These are phyloP conservation scores for Ondatra zibethicus DNA, from an alignment of 2,113 vertebrate genomes.

Conservation along the genomic window DNA sequence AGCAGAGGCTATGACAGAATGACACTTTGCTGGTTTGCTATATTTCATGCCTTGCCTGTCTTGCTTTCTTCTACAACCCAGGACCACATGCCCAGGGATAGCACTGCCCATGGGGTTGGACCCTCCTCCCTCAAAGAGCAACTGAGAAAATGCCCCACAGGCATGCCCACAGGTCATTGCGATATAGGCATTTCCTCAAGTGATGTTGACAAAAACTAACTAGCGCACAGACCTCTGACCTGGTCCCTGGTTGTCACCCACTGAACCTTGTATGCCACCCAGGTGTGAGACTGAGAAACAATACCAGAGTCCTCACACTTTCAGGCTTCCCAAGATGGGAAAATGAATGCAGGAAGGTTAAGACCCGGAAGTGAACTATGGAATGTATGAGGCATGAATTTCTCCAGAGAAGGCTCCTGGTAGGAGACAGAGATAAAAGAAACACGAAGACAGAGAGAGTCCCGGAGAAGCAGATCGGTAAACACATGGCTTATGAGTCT, in stretches of 20 bases:
- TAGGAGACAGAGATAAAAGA: background rate
- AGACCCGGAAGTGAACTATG: background rate
- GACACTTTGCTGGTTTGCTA: background rate
- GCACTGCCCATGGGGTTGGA: background rate
- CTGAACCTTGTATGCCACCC: background rate
- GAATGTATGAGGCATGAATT: background rate
- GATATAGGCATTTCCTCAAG: background rate
- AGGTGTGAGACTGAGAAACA: background rate
- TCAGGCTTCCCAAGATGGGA: background rate
- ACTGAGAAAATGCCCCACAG: background rate
- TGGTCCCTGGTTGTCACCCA: background rate
- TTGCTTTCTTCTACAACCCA: background rate
- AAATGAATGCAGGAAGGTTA: background rate
- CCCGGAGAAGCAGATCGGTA: background rate
- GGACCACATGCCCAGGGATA: background rate
- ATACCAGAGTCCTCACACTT: background rate
- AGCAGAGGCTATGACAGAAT: background rate
- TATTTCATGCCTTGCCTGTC: background rate
- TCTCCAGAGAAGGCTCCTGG: background rate
- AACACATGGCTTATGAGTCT: background rate
- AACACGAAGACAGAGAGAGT: background rate
- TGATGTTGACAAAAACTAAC: background rate
- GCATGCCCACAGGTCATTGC: background rate
- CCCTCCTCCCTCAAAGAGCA: background rate
- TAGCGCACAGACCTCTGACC: background rate